These are phyloP conservation scores for Dascyllus trimaculatus DNA, from an alignment of 2,113 vertebrate species.

Conservation along the genomic window DNA sequence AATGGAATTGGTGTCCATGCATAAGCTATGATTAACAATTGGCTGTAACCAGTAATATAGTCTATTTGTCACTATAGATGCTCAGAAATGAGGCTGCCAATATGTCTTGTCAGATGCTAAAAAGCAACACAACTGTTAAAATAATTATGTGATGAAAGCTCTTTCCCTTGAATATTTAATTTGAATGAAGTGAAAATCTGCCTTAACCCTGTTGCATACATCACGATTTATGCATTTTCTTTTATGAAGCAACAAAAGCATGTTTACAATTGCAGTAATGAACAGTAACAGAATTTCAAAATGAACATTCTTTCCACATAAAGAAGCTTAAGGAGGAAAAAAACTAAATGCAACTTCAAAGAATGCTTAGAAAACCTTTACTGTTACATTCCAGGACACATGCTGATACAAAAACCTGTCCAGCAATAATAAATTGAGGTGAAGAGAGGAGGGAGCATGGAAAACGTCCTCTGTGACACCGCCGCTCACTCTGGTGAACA, in stretches of 20 bases:
- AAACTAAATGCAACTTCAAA: slow-evolving; percentile 1
- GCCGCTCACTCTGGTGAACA: slow-evolving; percentile 71
- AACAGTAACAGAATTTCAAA: background rate
- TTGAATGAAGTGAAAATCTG: background rate
- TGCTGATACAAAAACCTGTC: slow-evolving; percentile 50
- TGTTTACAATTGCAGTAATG: background rate
- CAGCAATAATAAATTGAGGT: slow-evolving; percentile 73
- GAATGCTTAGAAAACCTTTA: slow-evolving; percentile 6
- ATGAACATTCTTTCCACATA: background rate
- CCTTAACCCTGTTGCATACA: background rate
- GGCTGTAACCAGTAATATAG: background rate
- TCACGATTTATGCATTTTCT: background rate
- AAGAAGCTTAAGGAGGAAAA: background rate
- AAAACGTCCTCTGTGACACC: slow-evolving; percentile 71
- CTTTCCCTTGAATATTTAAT: background rate
- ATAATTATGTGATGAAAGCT: background rate
- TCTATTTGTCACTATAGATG: background rate
- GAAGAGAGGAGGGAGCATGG: slow-evolving; percentile 64
- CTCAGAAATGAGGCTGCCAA: background rate
- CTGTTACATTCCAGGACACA: slow-evolving; percentile 33
- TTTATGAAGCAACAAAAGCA: background rate
- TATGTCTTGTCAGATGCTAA: background rate
- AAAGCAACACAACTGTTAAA: background rate
- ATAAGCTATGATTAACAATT: background rate
- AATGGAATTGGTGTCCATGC: background rate